A percentile compares a stretch with the other conserved stretches of the same genome.
Evolutionary conservation across 2,888 invertebrate genomes (phyloP).

Genomic region (Drosophila heteroneura): DNA sequence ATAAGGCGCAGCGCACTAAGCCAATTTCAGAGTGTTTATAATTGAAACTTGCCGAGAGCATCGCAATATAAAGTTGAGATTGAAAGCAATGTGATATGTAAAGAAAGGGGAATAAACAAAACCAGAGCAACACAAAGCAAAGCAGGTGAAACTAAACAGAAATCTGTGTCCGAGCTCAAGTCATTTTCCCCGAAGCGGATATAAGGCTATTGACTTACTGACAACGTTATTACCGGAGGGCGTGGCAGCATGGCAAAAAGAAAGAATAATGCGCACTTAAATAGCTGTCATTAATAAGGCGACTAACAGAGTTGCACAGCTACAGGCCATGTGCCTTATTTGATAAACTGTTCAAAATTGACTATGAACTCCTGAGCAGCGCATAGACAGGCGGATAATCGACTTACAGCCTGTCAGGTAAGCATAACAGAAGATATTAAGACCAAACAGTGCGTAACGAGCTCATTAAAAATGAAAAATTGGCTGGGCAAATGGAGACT

Average conservation of each 20-base stretch:
- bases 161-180: slow-evolving; percentile 35
- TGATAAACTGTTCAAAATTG: slow-evolving; percentile 30
- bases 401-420: slow-evolving; percentile 8
- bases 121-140: slow-evolving; percentile 15
- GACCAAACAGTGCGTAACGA: slow-evolving; percentile 3
- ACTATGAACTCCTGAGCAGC: slow-evolving; percentile 14
- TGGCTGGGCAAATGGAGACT: slow-evolving; percentile 14
- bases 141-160: slow-evolving; percentile 24
- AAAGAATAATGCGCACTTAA: slow-evolving; percentile 49
- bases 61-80: slow-evolving; percentile 4
- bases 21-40: slow-evolving; percentile 68
- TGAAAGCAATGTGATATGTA: not conserved
- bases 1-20: slow-evolving; percentile 58
- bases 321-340: slow-evolving; percentile 31
- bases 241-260: slow-evolving; percentile 5
- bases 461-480: slow-evolving; percentile 52
- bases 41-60: slow-evolving; percentile 53
- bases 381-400: slow-evolving; percentile 14
- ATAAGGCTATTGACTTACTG: slow-evolving; percentile 68
- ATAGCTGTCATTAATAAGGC: slow-evolving; percentile 52
- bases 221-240: slow-evolving; percentile 68
- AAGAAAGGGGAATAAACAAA: slow-evolving; percentile 6
- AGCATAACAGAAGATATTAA: not conserved
- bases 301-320: slow-evolving; percentile 30
- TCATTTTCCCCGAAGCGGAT: slow-evolving; percentile 57